Evolutionary conservation across 2,888 invertebrate species (phyloP).

Genomic region (Lymantria dispar): DNA sequence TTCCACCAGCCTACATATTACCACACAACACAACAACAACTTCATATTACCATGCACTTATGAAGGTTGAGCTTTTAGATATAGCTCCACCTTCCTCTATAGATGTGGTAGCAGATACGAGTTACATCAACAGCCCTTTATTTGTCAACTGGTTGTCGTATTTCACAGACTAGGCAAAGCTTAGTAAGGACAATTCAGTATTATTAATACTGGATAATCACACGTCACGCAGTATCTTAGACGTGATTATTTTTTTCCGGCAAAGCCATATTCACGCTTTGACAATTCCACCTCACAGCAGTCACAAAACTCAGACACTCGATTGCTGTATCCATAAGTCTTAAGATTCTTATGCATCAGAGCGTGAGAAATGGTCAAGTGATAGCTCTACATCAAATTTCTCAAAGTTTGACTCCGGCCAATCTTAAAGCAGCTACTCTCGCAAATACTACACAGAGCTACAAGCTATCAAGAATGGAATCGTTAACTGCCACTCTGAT

Average conservation of each 20-base stretch:
- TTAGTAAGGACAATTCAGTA: no score
- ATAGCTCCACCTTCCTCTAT: slow-evolving; percentile 39
- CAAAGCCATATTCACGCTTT: slow-evolving; percentile 13
- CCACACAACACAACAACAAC: slow-evolving; percentile 35
- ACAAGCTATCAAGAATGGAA: background rate
- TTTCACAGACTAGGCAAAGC: background rate
- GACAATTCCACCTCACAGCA: slow-evolving; percentile 20
- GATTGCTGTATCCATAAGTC: slow-evolving; percentile 12
- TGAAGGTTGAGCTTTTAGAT: slow-evolving; percentile 37
- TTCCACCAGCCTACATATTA: slow-evolving; percentile 47
- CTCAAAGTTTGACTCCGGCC: slow-evolving; percentile 7
- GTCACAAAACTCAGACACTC: slow-evolving; percentile 15
- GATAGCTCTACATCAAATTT: slow-evolving; percentile 20
- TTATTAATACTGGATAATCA: no score
- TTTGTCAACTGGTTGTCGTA: slow-evolving; percentile 16
- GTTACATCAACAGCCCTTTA: slow-evolving; percentile 17
- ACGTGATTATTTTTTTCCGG: background rate
- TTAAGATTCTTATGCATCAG: slow-evolving; percentile 23
- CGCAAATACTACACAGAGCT: background rate
- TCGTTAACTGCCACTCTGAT: background rate
- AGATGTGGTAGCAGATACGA: slow-evolving; percentile 18
- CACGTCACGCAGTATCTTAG: no score
- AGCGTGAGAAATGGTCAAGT: slow-evolving; percentile 31
- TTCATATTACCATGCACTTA: slow-evolving; percentile 44
- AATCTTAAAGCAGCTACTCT: background rate